Evolutionary conservation across 2,113 vertebrate genomes (phyloP).

Genomic region (Coracopsis vasa): DNA sequence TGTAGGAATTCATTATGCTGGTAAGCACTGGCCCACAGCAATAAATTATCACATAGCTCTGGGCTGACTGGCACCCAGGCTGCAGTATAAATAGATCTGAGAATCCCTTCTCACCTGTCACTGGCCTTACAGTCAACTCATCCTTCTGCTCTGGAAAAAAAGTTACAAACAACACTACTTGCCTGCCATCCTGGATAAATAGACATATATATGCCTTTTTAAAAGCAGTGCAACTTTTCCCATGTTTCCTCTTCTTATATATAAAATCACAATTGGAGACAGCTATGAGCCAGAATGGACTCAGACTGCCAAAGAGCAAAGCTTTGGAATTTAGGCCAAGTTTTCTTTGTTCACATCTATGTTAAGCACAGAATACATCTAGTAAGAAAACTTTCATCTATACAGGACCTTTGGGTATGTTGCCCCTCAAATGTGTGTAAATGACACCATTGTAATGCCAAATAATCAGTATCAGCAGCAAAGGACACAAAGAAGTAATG

Average conservation of each 20-base stretch:
- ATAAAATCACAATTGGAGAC: neutral
- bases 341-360: neutral
- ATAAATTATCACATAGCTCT: neutral
- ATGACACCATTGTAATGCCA: neutral
- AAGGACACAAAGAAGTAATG: neutral
- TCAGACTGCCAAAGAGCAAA: neutral
- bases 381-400: neutral
- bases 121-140: neutral
- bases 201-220: neutral
- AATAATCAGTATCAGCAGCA: neutral
- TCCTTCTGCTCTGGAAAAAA: neutral
- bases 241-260: rapidly evolving
- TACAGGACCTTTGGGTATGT: neutral
- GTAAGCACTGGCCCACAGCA: neutral
- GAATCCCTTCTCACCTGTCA: neutral
- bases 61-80: neutral
- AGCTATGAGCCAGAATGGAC: neutral
- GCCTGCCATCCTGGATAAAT: neutral
- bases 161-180: neutral
- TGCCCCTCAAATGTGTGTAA: neutral
- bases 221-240: neutral
- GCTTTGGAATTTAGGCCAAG: neutral
- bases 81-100: neutral
- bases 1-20: neutral
- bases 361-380: neutral